Evolutionary conservation across 2,797 vertebrate genomes (phyloP), one percentile per base, ranked within the genome.

Genomic region (Myripristis murdjan): DNA sequence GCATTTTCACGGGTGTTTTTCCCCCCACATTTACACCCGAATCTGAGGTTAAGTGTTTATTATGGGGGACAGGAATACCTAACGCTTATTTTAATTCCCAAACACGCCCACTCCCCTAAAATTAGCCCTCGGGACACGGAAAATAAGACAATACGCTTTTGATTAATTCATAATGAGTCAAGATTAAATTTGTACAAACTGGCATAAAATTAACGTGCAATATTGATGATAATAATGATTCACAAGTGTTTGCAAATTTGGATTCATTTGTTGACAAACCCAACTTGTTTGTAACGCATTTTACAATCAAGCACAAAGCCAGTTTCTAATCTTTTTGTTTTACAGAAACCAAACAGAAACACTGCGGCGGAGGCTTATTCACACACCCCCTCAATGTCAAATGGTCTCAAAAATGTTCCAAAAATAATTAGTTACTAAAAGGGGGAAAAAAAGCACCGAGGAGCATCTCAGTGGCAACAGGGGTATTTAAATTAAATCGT

Each of bases 81-180:
- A 59, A 37, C 54, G 64, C 49, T 69, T 68, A 73, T 72, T 76
- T 67, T 57, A 54, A 26, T 53, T 28, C 54, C 55, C 24, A 33
- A 85, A 92, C 90, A 92, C 89, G 86, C 91, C 91, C 89, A 90
- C 87, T 75, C 53, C 74, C 64, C 55, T 65, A 68, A 81, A 84
- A 77, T 41, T 5, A 81, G 47, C 81, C 85, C 78, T 39, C 8
- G 64, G 82, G 78, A 66, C 70, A 74, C 59, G 58, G 18, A 87
- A 90, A 86, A 85, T 20, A 28, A 72, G 37, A 87, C 75, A 81
- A 79, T 66, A 74, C 54, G 55, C 24, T 8, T 77, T 59, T 67
- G n/a, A n/a, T 70, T 11, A 48, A 39, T 68, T 43, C 26, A 15
- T 11, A 0, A 0, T 35, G 15, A 44, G 37, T 6, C 6, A 1